Evolutionary conservation across 1,140 invertebrate genomes (phyloP).

Genomic region (Drosophila littoralis): DNA sequence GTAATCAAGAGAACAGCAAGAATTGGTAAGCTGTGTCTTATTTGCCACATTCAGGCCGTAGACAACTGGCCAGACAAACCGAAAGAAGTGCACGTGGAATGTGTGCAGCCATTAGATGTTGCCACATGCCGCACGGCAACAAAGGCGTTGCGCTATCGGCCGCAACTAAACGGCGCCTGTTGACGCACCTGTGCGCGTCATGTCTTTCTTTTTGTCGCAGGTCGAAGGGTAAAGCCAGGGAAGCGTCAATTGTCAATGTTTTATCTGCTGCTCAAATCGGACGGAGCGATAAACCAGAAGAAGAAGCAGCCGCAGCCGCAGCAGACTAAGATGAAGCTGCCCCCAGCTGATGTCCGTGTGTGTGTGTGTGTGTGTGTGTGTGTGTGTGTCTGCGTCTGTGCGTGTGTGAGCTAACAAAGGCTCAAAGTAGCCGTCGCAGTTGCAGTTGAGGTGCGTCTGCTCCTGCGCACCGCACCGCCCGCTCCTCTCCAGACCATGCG

Average conservation of each 20-base stretch:
- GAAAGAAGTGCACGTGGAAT: too few species aligned
- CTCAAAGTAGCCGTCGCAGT: conserved; percentile 22
- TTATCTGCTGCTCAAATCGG: conserved; percentile 46
- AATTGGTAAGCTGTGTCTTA: too few species aligned
- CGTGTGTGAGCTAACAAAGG: conserved; percentile 35
- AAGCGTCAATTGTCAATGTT: conserved; percentile 54
- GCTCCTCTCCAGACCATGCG: too few species aligned
- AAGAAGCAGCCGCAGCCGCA: not conserved
- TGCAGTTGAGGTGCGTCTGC: not conserved
- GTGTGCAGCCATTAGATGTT: not conserved
- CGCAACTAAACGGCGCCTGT: conserved; percentile 35
- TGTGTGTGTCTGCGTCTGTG: conserved; percentile 35
- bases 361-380: conserved; percentile 28
- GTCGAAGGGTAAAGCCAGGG: conserved; percentile 13
- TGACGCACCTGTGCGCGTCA: conserved; percentile 36
- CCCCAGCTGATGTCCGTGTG: conserved; percentile 16
- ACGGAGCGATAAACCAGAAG: not conserved
- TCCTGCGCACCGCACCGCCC: not conserved
- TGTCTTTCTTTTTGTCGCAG: not conserved
- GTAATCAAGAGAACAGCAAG: too few species aligned
- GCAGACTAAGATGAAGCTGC: conserved; percentile 1
- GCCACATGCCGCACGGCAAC: not conserved
- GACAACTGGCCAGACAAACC: too few species aligned
- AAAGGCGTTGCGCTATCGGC: conserved; percentile 19
- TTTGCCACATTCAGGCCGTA: too few species aligned